Evolutionary conservation across 2,797 vertebrate genomes (phyloP).

Genomic region (Adelosebastes latens): DNA sequence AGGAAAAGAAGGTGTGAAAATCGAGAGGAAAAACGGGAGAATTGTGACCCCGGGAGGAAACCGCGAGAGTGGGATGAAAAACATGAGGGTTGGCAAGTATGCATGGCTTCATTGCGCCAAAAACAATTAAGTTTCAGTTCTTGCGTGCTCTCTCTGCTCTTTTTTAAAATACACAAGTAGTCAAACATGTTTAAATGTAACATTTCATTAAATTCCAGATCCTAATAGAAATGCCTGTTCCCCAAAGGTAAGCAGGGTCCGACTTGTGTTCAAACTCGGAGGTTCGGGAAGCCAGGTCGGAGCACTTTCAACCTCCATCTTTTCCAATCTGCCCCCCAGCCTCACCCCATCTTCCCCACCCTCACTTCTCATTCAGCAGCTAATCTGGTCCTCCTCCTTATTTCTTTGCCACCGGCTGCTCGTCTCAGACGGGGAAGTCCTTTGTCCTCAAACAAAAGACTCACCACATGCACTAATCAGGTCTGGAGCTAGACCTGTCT

Average conservation of each 20-base stretch:
- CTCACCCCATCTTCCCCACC: neutral
- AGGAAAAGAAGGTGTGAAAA: too few species aligned
- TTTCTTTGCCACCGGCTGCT: slow-evolving; percentile 59
- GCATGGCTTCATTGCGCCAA: neutral
- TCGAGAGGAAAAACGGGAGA: too few species aligned
- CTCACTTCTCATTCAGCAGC: slow-evolving; percentile 32
- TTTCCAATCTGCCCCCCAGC: neutral
- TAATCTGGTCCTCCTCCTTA: slow-evolving; percentile 59
- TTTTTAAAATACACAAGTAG: neutral
- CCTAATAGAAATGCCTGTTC: neutral
- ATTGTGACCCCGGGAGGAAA: too few species aligned
- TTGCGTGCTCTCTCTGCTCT: neutral
- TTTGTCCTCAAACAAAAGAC: slow-evolving; percentile 75
- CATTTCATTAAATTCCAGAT: neutral
- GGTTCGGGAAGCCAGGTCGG: neutral
- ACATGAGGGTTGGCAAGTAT: too few species aligned
- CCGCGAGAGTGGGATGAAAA: too few species aligned
- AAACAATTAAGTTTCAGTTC: neutral
- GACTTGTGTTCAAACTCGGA: neutral
- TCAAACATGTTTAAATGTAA: neutral
- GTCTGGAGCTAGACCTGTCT: slow-evolving; percentile 43
- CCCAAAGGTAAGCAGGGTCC: neutral
- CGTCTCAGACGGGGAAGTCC: slow-evolving; percentile 66
- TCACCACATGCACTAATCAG: slow-evolving; percentile 55
- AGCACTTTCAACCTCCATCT: neutral